These are phyloP conservation scores for Triplophysa tibetana DNA, from an alignment of 2,113 vertebrate genomes.

Conservation along the genomic window DNA sequence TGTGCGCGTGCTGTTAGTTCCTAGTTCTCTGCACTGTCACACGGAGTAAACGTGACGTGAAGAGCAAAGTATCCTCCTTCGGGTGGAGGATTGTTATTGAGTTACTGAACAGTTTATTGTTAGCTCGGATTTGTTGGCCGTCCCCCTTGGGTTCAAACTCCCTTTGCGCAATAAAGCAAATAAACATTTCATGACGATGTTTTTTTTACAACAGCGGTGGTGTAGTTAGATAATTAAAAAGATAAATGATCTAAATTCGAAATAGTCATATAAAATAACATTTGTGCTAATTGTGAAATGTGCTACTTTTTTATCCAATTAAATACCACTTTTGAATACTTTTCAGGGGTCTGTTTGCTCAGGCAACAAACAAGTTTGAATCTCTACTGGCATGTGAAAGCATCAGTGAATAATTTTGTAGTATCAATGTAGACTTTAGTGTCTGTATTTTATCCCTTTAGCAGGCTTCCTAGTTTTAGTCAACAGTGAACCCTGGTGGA, in stretches of 20 bases:
- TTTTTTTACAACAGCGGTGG: not conserved
- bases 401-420: too few species aligned
- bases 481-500: slow-evolving; percentile 35
- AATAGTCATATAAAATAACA: too few species aligned
- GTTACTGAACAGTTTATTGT: slow-evolving; percentile 35
- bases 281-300: too few species aligned
- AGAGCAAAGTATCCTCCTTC: not conserved
- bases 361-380: too few species aligned
- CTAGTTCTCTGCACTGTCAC: not conserved
- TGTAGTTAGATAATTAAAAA: too few species aligned
- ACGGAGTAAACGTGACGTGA: not conserved
- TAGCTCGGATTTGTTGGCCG: not conserved
- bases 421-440: too few species aligned
- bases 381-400: too few species aligned
- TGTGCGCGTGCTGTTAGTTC: not conserved
- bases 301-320: too few species aligned
- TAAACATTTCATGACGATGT: not conserved
- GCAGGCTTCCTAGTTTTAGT: not conserved
- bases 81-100: slow-evolving; percentile 24
- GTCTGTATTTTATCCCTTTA: too few species aligned
- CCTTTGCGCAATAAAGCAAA: not conserved
- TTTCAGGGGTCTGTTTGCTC: too few species aligned
- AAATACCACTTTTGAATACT: too few species aligned
- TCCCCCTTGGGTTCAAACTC: not conserved
- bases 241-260: not conserved